Base-by-base conservation (phyloP, 2,113 vertebrate species). In the Stictonetta naevosa region DNA sequence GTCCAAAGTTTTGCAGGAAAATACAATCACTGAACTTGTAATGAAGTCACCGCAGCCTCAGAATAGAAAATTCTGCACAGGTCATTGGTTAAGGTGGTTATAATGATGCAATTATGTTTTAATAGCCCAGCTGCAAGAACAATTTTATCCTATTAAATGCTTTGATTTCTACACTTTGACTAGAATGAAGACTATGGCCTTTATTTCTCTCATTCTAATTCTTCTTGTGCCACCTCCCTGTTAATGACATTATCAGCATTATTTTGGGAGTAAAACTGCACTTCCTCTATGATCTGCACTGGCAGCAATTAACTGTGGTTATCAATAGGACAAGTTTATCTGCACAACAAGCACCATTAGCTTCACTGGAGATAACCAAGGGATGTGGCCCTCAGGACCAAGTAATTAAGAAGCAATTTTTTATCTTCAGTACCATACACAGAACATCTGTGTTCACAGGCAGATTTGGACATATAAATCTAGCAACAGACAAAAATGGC, bases 1-100 rank as follows among this genome's bases (percentile, higher is more conserved):
- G 48, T 23, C 33, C 53, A 26, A 22, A 87, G 69, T 64, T 92
- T 53, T 75, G 33, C 48, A 86, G 36, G 20, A 52, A 72, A 95
- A 95, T 84, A 13, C 36, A 77, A 34, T 38, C n/a, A 83, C 66
- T n/a, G 69, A 64, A 69, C 52, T 83, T 83, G 59, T 73, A 87
- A 42, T 59, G 38, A 94, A 86, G 86, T 48, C 46, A 48, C 5
- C 50, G 72, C 22, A 92, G 56, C 15, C 60, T 26, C 44, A 81
- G 62, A 86, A 84, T 1, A 89, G 53, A 86, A 94, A 88, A 82
- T 89, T 93, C 66, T 84, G 77, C 64, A 88, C 33, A 81, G 50
- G 56, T 89, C 59, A 62, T 17, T 64, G 20, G 66, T 75, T 79
- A 92, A 68, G 20, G 72, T 25, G 50, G 86, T 86, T 83, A 85